Conservation (phyloP, 2,113 vertebrate species). For the Accipiter cooperii region DNA sequence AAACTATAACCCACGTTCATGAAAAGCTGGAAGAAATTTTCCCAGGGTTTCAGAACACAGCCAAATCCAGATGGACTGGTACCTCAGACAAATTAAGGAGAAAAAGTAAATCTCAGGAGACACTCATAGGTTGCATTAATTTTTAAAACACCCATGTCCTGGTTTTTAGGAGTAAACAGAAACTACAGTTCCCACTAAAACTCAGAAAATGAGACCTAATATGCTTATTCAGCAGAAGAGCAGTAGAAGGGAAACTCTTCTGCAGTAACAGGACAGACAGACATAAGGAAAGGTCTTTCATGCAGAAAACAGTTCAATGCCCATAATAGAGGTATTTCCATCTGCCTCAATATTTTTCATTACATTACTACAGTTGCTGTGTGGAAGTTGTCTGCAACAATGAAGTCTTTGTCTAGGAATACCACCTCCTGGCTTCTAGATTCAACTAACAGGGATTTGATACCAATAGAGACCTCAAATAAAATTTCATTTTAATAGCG, state of each 20-base stretch:
- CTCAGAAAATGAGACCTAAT: neutral
- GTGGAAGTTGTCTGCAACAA: neutral
- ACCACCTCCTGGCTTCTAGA: neutral
- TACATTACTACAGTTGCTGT: neutral
- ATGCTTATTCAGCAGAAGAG: slow-evolving; percentile 35
- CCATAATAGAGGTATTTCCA: neutral
- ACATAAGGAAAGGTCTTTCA: neutral
- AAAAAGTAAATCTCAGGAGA: neutral
- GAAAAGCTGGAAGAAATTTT: neutral
- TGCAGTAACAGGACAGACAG: neutral
- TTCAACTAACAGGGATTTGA: neutral
- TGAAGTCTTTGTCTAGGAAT: neutral
- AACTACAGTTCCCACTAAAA: neutral
- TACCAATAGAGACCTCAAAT: neutral
- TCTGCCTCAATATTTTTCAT: neutral
- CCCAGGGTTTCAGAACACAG: neutral
- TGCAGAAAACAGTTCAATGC: neutral
- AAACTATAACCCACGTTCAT: neutral
- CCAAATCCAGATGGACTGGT: neutral
- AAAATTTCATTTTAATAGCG: neutral
- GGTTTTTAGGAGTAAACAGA: neutral
- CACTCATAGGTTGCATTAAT: neutral
- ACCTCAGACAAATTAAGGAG: neutral
- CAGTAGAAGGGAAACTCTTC: neutral
- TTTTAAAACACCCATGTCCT: slow-evolving; percentile 6